A percentile compares a stretch with the other conserved stretches of the same genome.
Conservation (phyloP, 2,113 vertebrate species). For the Cyanistes caeruleus region DNA sequence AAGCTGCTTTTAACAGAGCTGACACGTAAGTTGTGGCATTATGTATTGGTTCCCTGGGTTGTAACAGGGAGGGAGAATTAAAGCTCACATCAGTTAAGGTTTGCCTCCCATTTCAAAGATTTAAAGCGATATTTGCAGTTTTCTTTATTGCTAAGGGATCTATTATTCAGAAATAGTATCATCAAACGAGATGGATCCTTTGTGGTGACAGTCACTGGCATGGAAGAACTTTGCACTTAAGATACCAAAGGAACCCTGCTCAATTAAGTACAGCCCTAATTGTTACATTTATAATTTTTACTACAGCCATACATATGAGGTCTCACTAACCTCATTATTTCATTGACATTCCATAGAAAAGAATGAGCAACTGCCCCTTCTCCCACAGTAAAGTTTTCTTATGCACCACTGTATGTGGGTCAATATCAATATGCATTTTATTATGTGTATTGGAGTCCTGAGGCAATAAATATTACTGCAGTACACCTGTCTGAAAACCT, state of each 20-base stretch:
- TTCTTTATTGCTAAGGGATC: neutral
- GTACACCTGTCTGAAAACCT: neutral
- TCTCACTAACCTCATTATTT: neutral
- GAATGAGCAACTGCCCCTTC: neutral
- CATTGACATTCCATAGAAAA: neutral
- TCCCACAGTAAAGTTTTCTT: neutral
- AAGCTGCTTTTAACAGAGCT: neutral
- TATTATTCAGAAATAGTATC: neutral
- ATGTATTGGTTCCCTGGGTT: neutral
- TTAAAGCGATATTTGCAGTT: neutral
- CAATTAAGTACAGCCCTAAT: neutral
- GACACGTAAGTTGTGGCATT: neutral
- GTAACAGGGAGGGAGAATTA: neutral
- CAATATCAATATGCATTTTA: neutral
- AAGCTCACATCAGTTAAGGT: neutral
- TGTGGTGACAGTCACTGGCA: neutral
- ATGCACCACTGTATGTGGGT: neutral
- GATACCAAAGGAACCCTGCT: neutral
- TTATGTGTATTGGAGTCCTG: neutral
- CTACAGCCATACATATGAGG: neutral
- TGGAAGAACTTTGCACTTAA: neutral
- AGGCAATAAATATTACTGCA: constrained; percentile 2
- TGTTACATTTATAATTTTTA: constrained; percentile 12
- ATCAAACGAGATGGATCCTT: neutral
- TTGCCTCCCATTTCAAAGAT: neutral